These are phyloP conservation scores for Sebastes wilsoni DNA, from an alignment of 2,797 vertebrate species.

Conservation along the genomic window DNA sequence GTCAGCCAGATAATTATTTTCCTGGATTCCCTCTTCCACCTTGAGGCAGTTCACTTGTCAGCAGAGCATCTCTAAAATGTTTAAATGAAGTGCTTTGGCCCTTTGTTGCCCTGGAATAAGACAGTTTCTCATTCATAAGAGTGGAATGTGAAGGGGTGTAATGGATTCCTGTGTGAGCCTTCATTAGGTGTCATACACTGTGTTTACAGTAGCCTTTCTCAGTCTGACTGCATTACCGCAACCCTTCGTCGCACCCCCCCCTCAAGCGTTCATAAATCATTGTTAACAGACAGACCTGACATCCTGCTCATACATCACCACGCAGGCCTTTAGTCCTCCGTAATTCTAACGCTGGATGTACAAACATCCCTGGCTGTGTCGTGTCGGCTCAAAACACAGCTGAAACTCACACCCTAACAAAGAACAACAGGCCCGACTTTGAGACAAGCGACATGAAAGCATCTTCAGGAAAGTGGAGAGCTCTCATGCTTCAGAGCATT, in stretches of 20 bases:
- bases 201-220: constrained; percentile 78
- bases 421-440: constrained; percentile 69
- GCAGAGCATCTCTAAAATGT: constrained; percentile 14
- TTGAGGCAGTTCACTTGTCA: not conserved
- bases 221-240: constrained; percentile 67
- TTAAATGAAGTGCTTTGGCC: constrained; percentile 30
- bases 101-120: constrained; percentile 34
- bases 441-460: constrained; percentile 72
- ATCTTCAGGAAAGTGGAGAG: constrained; percentile 62
- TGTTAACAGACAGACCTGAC: constrained; percentile 80
- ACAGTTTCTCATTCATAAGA: constrained; percentile 51
- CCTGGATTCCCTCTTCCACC: not conserved
- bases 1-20: not conserved
- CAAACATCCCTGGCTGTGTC: constrained; percentile 71
- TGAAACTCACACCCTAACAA: constrained; percentile 76
- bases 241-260: constrained; percentile 43
- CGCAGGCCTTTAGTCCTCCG: constrained; percentile 65
- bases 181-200: constrained; percentile 65
- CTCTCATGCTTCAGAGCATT: constrained; percentile 48
- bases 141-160: constrained; percentile 67
- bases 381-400: constrained; percentile 64
- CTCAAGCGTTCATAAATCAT: constrained; percentile 82
- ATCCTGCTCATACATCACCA: constrained; percentile 75
- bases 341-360: constrained; percentile 74
- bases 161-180: constrained; percentile 67